Conservation (phyloP, 2,888 invertebrate genomes). For the Chironomus riparius region DNA sequence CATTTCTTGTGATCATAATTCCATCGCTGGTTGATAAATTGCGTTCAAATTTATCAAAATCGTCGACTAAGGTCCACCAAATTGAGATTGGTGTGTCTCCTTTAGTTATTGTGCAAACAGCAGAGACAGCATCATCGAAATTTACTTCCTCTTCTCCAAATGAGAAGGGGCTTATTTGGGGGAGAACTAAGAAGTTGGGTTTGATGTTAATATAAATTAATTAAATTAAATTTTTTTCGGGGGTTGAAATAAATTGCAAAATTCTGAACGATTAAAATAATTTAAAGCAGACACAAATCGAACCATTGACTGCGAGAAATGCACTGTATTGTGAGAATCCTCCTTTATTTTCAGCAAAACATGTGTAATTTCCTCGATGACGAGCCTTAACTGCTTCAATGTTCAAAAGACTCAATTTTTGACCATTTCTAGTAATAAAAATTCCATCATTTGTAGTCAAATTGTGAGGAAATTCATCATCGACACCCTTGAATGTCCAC, state of each 20-base stretch:
- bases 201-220: too few species aligned
- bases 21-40: constrained; percentile 45
- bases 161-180: constrained; percentile 67
- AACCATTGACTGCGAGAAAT: too few species aligned
- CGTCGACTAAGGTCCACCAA: constrained; percentile 64
- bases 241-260: constrained; percentile 32
- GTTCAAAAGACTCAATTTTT: constrained; percentile 54
- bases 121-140: constrained; percentile 65
- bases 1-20: constrained; percentile 48
- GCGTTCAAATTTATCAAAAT: not conserved
- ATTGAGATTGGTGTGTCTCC: constrained; percentile 72
- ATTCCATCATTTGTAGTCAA: constrained; percentile 51
- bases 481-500: constrained; percentile 49
- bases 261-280: too few species aligned
- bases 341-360: constrained; percentile 48
- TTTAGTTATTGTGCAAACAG: constrained; percentile 65
- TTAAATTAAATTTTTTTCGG: constrained; percentile 29
- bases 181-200: constrained; percentile 50
- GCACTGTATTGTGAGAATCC: too few species aligned
- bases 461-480: not conserved
- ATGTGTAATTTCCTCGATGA: constrained; percentile 67
- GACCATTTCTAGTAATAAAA: constrained; percentile 51
- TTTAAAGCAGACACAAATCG: too few species aligned
- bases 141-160: constrained; percentile 71
- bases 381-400: constrained; percentile 59